These are phyloP conservation scores for Pinna nobilis DNA, from an alignment of 1,140 invertebrate genomes.

Conservation along the genomic window DNA sequence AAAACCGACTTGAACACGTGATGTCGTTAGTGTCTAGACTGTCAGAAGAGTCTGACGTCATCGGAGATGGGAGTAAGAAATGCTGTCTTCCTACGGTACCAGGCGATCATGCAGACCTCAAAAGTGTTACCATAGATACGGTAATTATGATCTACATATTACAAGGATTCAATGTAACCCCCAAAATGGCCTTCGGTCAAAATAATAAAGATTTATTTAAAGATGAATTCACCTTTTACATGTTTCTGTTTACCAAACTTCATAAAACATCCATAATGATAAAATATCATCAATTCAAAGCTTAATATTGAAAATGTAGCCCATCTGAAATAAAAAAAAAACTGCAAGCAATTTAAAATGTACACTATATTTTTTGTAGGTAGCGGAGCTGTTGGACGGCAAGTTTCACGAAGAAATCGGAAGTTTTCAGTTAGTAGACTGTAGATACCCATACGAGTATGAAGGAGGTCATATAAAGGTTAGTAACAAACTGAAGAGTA, in stretches of 20 bases:
- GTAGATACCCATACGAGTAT: conserved; percentile 95
- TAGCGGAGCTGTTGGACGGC: conserved; percentile 41
- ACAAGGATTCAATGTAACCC: background rate
- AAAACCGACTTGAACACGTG: too few species aligned
- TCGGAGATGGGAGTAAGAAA: conserved; percentile 63
- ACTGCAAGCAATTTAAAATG: too few species aligned
- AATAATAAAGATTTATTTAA: background rate
- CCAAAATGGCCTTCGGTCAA: background rate
- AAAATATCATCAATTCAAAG: too few species aligned
- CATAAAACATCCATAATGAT: too few species aligned
- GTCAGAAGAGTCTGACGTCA: conserved; percentile 8
- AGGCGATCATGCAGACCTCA: conserved; percentile 88
- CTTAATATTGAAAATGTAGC: too few species aligned
- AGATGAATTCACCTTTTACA: background rate
- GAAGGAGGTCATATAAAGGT: conserved; percentile 92
- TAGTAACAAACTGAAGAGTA: too few species aligned
- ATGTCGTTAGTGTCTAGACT: conserved; percentile 18
- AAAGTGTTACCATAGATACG: conserved; percentile 84
- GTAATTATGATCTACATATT: conserved; percentile 77
- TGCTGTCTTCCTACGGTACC: conserved; percentile 85
- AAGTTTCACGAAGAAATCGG: conserved; percentile 50
- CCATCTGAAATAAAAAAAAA: too few species aligned
- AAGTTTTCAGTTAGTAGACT: conserved; percentile 71
- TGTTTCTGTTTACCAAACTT: too few species aligned
- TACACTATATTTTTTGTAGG: background rate